Evolutionary conservation across 2,797 vertebrate genomes (phyloP).

Genomic region (Microctenopoma lineatum): DNA sequence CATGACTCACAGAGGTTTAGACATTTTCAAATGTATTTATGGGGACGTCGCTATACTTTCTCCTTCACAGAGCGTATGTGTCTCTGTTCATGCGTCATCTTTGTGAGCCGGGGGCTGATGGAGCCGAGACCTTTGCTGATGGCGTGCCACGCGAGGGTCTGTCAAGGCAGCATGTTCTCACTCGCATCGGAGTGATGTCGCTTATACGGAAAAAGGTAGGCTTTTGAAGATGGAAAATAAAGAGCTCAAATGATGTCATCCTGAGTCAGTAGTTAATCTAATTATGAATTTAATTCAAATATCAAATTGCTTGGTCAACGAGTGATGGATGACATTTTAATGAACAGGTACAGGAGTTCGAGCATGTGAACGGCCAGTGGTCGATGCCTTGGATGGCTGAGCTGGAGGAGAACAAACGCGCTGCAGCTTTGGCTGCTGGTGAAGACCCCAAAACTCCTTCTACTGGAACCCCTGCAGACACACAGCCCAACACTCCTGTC

Average conservation of each 20-base stretch:
- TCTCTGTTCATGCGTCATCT: slow-evolving; percentile 98
- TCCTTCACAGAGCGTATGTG: slow-evolving; percentile 90
- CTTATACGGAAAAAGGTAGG: slow-evolving; percentile 96
- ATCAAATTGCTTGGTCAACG: not conserved
- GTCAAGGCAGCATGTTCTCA: slow-evolving; percentile 96
- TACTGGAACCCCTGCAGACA: slow-evolving; percentile 92
- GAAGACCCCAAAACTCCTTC: slow-evolving; percentile 94
- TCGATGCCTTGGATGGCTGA: slow-evolving; percentile 97
- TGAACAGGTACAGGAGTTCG: slow-evolving; percentile 95
- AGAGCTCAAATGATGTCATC: not conserved
- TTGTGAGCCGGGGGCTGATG: slow-evolving; percentile 97
- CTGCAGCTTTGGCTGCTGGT: slow-evolving; percentile 84
- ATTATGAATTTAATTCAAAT: not conserved
- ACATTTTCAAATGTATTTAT: slow-evolving; percentile 4
- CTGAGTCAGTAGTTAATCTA: not conserved
- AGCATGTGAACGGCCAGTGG: slow-evolving; percentile 98
- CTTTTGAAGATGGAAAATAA: not conserved
- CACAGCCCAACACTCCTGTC: slow-evolving; percentile 92
- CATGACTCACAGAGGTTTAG: not conserved
- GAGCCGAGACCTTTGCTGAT: slow-evolving; percentile 98
- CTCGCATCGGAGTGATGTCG: slow-evolving; percentile 98
- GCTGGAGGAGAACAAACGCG: slow-evolving; percentile 94
- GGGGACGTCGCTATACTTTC: not conserved
- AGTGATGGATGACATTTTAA: not conserved
- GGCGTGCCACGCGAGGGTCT: slow-evolving; percentile 96